A percentile compares a stretch with the other conserved stretches of the same genome.
These are phyloP conservation scores for Kobus ellipsiprymnus DNA, from an alignment of 2,113 vertebrate species.

Conservation along the genomic window DNA sequence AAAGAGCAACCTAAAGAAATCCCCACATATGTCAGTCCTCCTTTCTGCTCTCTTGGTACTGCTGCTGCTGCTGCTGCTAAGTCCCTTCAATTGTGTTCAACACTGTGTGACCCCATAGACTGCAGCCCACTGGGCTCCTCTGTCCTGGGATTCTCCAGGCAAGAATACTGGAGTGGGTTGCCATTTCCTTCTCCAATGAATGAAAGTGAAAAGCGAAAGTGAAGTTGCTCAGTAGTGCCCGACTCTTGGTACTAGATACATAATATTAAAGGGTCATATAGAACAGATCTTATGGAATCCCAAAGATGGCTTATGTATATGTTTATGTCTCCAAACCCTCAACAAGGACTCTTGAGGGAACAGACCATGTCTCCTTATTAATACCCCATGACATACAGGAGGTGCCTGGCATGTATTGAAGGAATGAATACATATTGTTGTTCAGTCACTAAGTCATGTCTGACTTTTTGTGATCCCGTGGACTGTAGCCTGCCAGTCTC, in stretches of 20 bases:
- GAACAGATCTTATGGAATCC: background rate
- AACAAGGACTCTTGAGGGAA: background rate
- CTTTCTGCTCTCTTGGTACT: background rate
- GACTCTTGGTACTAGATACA: no score
- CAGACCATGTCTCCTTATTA: background rate
- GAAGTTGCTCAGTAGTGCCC: accelerated
- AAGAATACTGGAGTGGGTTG: no score
- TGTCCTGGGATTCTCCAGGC: background rate
- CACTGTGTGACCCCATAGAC: no score
- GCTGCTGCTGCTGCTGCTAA: no score
- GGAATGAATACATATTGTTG: background rate
- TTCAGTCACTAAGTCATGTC: background rate
- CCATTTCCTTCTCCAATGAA: no score
- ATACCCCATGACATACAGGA: background rate
- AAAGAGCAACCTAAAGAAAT: background rate
- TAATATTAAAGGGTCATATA: background rate
- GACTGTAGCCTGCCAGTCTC: background rate
- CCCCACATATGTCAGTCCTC: background rate
- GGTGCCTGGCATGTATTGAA: background rate
- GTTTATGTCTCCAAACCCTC: background rate
- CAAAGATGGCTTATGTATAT: background rate
- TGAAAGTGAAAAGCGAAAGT: no score
- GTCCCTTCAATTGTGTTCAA: no score
- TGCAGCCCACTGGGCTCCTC: no score
- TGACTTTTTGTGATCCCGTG: background rate